A percentile compares a stretch with the other conserved stretches of the same genome.
Conservation (phyloP, 2,797 vertebrate genomes). For the Typhlichthys subterraneus region DNA sequence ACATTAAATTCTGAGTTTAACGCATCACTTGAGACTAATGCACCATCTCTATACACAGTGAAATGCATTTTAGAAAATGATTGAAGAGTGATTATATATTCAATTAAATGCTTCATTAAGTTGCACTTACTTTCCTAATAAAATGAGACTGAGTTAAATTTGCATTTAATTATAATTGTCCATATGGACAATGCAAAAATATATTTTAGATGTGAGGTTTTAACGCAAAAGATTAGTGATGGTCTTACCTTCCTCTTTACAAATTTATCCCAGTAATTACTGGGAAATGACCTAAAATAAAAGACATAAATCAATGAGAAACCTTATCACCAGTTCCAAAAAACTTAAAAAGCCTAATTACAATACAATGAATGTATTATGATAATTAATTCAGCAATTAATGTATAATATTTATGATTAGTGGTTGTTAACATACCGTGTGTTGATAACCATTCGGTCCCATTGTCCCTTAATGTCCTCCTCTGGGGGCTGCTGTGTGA, state of each 20-base stretch:
- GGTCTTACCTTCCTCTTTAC: conserved; percentile 80
- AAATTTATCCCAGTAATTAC: conserved; percentile 84
- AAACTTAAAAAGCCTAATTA: neutral
- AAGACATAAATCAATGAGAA: conserved; percentile 8
- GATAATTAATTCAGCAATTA: neutral
- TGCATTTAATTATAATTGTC: conserved; percentile 20
- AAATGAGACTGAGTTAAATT: conserved; percentile 33
- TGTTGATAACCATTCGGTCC: conserved; percentile 92
- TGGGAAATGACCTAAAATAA: conserved; percentile 78
- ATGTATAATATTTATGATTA: neutral
- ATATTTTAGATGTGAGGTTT: neutral
- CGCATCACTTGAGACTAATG: neutral
- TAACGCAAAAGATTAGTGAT: neutral
- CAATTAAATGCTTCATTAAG: conserved; percentile 51
- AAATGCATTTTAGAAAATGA: conserved; percentile 24
- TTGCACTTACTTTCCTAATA: conserved; percentile 38
- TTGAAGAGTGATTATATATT: conserved; percentile 41
- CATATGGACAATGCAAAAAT: conserved; percentile 14
- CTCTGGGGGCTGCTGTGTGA: conserved; percentile 89
- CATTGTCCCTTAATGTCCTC: conserved; percentile 96
- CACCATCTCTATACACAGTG: conserved; percentile 24
- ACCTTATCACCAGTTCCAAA: too few species aligned
- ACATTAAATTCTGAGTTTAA: too few species aligned
- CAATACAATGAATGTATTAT: neutral
- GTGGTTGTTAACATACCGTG: conserved; percentile 78